These are phyloP conservation scores for Noturus placidus DNA, from an alignment of 2,113 vertebrate species.

Conservation along the genomic window DNA sequence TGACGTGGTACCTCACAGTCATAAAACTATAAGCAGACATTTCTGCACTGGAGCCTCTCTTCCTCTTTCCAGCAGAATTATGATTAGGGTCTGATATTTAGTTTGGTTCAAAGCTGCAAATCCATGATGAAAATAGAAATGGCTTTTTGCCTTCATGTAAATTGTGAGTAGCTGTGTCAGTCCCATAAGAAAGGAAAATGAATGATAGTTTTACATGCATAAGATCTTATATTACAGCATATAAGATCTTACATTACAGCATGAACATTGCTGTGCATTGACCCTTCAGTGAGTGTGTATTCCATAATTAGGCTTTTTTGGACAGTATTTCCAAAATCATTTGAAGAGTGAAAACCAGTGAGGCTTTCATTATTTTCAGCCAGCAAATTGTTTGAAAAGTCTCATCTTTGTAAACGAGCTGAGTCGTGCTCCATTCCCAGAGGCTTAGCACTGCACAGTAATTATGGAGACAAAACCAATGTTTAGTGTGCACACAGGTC, in stretches of 20 bases:
- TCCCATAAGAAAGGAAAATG: background rate
- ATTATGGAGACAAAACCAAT: background rate
- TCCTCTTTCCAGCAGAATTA: background rate
- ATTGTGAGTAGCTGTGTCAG: background rate
- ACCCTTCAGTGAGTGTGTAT: conserved; percentile 10
- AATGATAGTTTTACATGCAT: background rate
- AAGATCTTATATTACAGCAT: background rate
- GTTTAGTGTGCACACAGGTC: conserved; percentile 52
- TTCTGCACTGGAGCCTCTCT: background rate
- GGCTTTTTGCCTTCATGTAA: background rate
- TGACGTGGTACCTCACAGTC: conserved; percentile 7
- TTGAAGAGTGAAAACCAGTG: conserved; percentile 33
- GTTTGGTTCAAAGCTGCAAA: background rate
- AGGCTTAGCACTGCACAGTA: background rate
- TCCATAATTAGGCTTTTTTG: conserved; percentile 33
- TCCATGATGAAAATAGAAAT: no score
- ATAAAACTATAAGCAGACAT: conserved; percentile 22
- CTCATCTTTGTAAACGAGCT: conserved; percentile 31
- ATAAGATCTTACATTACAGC: background rate
- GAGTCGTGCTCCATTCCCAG: background rate
- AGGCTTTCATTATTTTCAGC: conserved; percentile 40
- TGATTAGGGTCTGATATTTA: background rate
- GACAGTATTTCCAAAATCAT: conserved; percentile 30
- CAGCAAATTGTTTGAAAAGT: background rate
- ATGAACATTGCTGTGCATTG: background rate